A percentile compares a stretch with the other conserved stretches of the same genome.
These are phyloP conservation scores for Cephus cinctus DNA, from an alignment of 1,140 invertebrate species.

Conservation along the genomic window DNA sequence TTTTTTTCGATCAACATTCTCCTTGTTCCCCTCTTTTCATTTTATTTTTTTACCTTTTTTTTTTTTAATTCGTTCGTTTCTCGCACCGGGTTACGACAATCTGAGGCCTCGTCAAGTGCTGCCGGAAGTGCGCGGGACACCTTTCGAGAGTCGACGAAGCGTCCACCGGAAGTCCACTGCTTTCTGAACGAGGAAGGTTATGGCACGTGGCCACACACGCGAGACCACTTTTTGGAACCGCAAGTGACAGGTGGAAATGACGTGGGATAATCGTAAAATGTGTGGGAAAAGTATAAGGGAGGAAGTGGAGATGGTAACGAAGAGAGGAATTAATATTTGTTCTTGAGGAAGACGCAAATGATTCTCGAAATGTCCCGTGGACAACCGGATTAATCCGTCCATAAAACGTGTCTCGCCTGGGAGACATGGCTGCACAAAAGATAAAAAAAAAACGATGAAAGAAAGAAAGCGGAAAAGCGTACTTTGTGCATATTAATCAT, in stretches of 20 bases:
- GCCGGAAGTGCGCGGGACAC: slow-evolving; percentile 43
- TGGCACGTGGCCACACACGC: no score
- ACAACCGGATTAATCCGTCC: slow-evolving; percentile 56
- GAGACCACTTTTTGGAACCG: no score
- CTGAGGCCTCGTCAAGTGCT: slow-evolving; percentile 54
- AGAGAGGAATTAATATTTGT: neutral
- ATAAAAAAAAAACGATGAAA: no score
- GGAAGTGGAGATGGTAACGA: no score
- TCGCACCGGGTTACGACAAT: slow-evolving; percentile 50
- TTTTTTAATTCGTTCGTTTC: no score
- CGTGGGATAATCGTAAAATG: slow-evolving; percentile 3
- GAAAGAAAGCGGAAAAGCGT: no score
- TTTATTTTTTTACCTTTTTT: no score
- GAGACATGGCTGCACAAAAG: slow-evolving; percentile 53
- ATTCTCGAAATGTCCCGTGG: slow-evolving; percentile 41
- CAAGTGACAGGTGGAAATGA: neutral
- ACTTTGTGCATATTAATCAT: slow-evolving; percentile 58
- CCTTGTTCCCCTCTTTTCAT: no score
- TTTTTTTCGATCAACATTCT: no score
- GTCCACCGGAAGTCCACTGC: no score
- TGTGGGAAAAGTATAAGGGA: slow-evolving; percentile 2
- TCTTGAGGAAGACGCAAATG: no score
- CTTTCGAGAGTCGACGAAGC: slow-evolving; percentile 43
- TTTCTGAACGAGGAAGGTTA: no score
- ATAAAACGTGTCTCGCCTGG: slow-evolving; percentile 49